A percentile compares a stretch with the other conserved stretches of the same genome.
phyloP scores from a whole-genome alignment of 2,797 vertebrate genomes.

The Lepus oiostolus region DNA sequence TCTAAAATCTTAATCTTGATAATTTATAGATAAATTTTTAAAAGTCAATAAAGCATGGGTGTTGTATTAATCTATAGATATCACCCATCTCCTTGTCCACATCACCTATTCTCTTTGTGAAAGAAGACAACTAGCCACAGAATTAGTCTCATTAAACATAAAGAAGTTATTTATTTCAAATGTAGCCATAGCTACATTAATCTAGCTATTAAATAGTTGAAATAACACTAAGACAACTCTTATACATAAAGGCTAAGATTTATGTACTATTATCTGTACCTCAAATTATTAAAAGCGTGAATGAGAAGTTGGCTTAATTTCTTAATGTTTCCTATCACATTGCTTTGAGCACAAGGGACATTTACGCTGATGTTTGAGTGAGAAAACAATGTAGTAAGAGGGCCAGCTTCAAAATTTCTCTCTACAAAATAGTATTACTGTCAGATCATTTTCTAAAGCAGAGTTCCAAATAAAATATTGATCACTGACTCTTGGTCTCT shows the following conservation, averaged over 20 bases:
- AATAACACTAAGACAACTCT: neutral
- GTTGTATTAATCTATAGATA: too few species aligned
- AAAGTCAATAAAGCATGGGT: too few species aligned
- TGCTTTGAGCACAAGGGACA: neutral
- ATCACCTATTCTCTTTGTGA: neutral
- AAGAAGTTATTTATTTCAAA: neutral
- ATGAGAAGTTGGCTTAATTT: neutral
- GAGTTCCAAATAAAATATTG: neutral
- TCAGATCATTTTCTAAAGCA: neutral
- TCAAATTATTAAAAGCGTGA: neutral
- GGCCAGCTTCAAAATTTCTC: neutral
- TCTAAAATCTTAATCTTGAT: too few species aligned
- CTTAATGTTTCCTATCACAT: neutral
- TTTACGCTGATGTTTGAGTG: neutral
- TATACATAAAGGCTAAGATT: neutral
- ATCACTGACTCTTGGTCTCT: too few species aligned
- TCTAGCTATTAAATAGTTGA: too few species aligned
- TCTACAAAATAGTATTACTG: neutral
- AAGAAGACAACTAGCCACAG: neutral
- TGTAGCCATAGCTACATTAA: too few species aligned
- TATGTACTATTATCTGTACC: neutral
- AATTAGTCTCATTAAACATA: neutral
- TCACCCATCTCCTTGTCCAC: neutral
- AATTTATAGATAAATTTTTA: too few species aligned
- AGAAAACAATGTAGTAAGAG: neutral